A percentile compares a stretch with the other conserved stretches of the same genome.
phyloP scores from a whole-genome alignment of 2,113 vertebrate genomes.

The Australoheros scitulus region DNA sequence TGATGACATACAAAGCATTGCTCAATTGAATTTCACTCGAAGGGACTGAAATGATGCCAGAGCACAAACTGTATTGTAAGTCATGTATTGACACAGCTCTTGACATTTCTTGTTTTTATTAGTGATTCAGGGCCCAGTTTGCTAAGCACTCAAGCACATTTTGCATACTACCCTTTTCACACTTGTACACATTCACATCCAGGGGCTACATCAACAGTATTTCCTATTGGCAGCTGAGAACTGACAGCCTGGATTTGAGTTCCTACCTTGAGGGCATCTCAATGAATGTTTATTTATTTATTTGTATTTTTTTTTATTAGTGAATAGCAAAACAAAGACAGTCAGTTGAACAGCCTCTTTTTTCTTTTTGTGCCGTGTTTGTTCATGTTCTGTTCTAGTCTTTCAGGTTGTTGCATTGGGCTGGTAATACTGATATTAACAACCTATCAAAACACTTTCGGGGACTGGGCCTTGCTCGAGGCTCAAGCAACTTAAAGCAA shows the following conservation, averaged over 20 bases:
- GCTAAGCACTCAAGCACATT: background rate
- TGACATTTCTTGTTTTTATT: constrained; percentile 10
- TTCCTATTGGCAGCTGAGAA: constrained; percentile 29
- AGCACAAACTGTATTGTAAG: background rate
- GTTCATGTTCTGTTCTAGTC: background rate
- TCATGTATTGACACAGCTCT: background rate
- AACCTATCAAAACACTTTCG: background rate
- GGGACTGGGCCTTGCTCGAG: background rate
- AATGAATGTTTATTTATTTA: constrained; percentile 3
- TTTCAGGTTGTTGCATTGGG: background rate
- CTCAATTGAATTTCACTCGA: background rate
- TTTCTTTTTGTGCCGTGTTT: constrained; percentile 14
- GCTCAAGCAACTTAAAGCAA: background rate
- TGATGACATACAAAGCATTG: background rate
- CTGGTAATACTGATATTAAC: background rate
- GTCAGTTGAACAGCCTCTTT: constrained; percentile 6
- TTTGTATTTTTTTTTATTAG: background rate
- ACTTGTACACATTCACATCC: constrained; percentile 18
- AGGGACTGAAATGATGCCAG: constrained; percentile 1
- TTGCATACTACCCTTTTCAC: background rate
- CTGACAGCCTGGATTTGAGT: constrained; percentile 24
- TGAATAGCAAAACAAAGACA: background rate
- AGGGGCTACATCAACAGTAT: background rate
- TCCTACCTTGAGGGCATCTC: constrained; percentile 22
- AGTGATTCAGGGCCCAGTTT: background rate